Evolutionary conservation across 2,888 invertebrate species (phyloP), one percentile per base, ranked within the genome.

Genomic region (Caenorhabditis afra): DNA sequence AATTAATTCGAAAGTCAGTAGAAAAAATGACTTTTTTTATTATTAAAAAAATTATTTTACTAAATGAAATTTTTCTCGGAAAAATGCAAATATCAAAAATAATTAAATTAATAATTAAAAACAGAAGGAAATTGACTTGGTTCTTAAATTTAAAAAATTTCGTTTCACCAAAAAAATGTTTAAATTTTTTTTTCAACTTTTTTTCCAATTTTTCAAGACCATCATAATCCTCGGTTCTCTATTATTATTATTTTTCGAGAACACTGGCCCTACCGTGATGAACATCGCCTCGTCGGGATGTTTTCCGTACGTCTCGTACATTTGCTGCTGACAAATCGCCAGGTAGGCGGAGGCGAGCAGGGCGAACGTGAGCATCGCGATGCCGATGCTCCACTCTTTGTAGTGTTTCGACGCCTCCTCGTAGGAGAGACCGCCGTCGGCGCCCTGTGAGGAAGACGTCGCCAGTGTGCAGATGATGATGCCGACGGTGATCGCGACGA

Each of bases 401-500:
- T 85, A 88, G 76, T 89, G 88, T 68, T 88, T 88, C 23, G 86
- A 78, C 10, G 87, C 87, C 62, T 89, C 88, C 52, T 88, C 87
- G 20, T 76, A 62, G 3, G 84, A 85, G 23, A 88, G 58, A 14
- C 75, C 29, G 29, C 81, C 7, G 80, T 84, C 66, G 65, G 70
- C 52, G 16, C 41, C 79, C 35, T 67, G 73, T 3, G 76, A 44
- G n/a, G n/a, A n/a, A 11, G 76, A 80, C 8, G 85, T 87, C 20
- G 95, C 94, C 65, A 97, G 92, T 0, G 98, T 99, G 90, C 97
- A 97, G 16, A 96, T 92, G 0, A 94, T 93, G 68, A 99, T 97
- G 12, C 98, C 98, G n/a, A 93, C 89, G 0, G 96, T 95, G 89
- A 99, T 97, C 94, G 97, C 94, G 10, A 94, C 91, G 8, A 99